Evolutionary conservation across 2,888 invertebrate species (phyloP).

Genomic region (Pyrrhosoma nymphula): DNA sequence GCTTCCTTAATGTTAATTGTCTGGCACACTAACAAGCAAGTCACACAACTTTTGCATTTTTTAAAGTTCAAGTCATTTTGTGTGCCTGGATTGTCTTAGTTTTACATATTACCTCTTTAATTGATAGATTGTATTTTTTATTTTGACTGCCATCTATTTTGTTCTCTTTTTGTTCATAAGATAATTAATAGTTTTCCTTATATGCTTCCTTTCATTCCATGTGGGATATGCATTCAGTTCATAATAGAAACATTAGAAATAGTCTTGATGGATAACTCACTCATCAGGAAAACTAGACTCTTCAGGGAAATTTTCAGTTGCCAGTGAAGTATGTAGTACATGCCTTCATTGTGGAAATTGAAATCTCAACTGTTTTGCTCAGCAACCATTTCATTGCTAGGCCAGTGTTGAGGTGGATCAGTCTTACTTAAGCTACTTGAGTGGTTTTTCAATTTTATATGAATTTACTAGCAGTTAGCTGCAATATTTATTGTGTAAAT

Average conservation of each 20-base stretch:
- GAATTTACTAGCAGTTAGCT: no score
- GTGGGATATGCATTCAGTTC: not conserved
- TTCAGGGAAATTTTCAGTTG: not conserved
- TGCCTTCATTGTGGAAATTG: not conserved
- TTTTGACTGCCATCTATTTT: conserved; percentile 13
- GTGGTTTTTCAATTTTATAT: no score
- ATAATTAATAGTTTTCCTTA: not conserved
- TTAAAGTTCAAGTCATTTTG: conserved; percentile 40
- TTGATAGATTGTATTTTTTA: not conserved
- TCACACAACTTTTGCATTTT: conserved; percentile 42
- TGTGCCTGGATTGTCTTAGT: conserved; percentile 41
- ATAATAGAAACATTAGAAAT: not conserved
- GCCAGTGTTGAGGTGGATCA: no score
- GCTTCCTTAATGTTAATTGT: not conserved
- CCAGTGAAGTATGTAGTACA: not conserved
- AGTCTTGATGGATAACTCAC: not conserved
- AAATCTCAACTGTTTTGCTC: not conserved
- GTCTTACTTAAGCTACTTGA: no score
- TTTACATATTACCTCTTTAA: not conserved
- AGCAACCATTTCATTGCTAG: no score
- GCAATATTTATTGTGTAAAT: no score
- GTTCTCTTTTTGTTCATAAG: not conserved
- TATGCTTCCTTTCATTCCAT: not conserved
- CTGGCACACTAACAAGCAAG: conserved; percentile 55
- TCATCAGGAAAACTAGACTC: not conserved